Evolutionary conservation across 2,113 vertebrate species (phyloP), one percentile per base, ranked within the genome.

Genomic region (Pteronura brasiliensis): DNA sequence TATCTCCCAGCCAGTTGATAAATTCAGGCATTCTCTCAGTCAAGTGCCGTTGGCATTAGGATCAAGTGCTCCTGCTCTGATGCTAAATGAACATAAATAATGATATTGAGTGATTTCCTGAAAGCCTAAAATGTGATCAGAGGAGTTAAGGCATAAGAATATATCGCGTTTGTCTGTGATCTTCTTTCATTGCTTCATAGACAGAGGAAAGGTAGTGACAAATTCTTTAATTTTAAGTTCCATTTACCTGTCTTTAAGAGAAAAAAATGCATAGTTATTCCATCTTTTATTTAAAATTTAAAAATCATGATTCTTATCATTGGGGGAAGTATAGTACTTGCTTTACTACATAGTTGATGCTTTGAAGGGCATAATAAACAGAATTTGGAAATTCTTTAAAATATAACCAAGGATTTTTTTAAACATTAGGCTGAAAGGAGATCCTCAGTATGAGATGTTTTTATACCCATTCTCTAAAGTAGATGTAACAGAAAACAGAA

Each of bases 221-320:
- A 84, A 74, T 89, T 94, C 39, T 92, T 82, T 63, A 77, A 96
- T 17, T 95, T 90, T 63, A 77, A 97, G 13, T 94, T 90, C 81
- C 29, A 67, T 77, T 96, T 81, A 90, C 74, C 7, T 85, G 27
- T 93, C 63, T 96, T 95, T 44, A 74, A 91, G 85, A 93, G 85
- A 90, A 88, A 86, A 72, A 59, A 82, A 44, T 71, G 20, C 20
- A 25, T 82, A 59, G 71, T 89, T 88, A 90, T 42, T 94, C 36
- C 13, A 29, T 21, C 31, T 95, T 71, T 49, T 65, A 79, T 69
- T 92, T 91, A 94, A 94, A 89, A 82, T 74, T 14, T 29, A 83
- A 65, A 97, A 79, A 57, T 85, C 65, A 91, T 77, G 14, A 95
- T 77, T 94, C 74, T 96, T 79, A 31, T 23, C 79, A 65, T 23